Evolutionary conservation across 1,140 invertebrate genomes (phyloP).

Genomic region (Agrypnia vestita): DNA sequence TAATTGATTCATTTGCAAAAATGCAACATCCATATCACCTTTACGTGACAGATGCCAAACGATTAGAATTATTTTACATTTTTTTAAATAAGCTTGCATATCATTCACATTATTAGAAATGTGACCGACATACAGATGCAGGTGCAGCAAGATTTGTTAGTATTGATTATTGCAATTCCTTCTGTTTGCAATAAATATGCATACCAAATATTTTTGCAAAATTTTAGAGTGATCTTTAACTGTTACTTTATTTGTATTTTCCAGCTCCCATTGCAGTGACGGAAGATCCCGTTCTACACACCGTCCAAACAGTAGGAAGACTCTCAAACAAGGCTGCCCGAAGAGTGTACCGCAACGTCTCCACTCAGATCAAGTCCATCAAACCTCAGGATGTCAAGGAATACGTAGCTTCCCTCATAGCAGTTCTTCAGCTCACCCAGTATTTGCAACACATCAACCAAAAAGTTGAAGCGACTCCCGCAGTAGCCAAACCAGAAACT

Average conservation of each 20-base stretch:
- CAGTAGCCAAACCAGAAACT: conserved; percentile 2
- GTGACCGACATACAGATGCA: no score
- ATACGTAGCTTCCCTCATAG: conserved; percentile 76
- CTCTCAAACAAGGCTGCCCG: conserved; percentile 80
- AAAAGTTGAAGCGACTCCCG: conserved; percentile 57
- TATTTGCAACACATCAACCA: conserved; percentile 71
- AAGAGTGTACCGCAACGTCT: conserved; percentile 78
- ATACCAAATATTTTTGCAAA: no score
- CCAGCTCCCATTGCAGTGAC: conserved; percentile 74
- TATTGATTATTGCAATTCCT: no score
- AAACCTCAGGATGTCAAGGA: conserved; percentile 75
- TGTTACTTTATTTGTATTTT: conserved; percentile 57
- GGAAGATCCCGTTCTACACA: conserved; percentile 79
- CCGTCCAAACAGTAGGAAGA: conserved; percentile 80
- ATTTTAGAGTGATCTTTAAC: no score
- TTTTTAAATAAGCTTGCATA: no score
- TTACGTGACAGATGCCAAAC: no score
- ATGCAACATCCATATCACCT: no score
- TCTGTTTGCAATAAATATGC: no score
- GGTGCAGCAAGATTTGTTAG: no score
- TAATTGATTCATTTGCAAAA: no score
- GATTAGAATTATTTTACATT: no score
- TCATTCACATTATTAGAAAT: no score
- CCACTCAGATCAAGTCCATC: conserved; percentile 74
- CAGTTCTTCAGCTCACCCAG: conserved; percentile 76